These are phyloP conservation scores for Holacanthella duospinosa DNA, from an alignment of 2,888 invertebrate genomes.

Conservation along the genomic window DNA sequence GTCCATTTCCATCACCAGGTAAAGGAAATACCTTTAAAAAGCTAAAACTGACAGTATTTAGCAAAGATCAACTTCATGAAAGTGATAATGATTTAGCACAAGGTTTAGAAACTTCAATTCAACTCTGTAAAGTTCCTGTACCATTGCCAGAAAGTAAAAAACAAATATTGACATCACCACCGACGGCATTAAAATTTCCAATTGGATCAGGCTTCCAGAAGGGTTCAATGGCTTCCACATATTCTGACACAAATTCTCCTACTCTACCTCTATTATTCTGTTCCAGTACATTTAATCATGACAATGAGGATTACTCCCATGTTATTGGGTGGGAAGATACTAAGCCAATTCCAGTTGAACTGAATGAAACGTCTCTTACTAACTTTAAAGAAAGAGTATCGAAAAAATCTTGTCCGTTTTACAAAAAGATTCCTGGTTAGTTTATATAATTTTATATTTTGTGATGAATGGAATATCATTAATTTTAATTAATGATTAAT, in stretches of 20 bases:
- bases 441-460: not conserved
- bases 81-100: not conserved
- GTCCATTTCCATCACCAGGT: not conserved
- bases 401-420: slow-evolving; percentile 34
- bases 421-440: slow-evolving; percentile 34
- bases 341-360: not conserved
- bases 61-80: not conserved
- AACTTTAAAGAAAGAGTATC: slow-evolving; percentile 1
- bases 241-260: too few species aligned
- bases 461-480: not conserved
- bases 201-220: not conserved
- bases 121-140: too few species aligned
- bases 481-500: slow-evolving; percentile 13
- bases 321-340: not conserved
- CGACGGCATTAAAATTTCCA: too few species aligned
- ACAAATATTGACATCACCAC: too few species aligned
- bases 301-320: not conserved
- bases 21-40: too few species aligned
- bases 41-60: not conserved
- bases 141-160: not conserved
- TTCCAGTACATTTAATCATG: not conserved
- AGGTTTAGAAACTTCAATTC: not conserved
- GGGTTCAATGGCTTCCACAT: not conserved
- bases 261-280: not conserved
- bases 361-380: not conserved